Percentiles rank a stretch among this genome's conserved stretches.
phyloP scores from a whole-genome alignment of 2,113 vertebrate genomes.

The Pycnonotus jocosus region DNA sequence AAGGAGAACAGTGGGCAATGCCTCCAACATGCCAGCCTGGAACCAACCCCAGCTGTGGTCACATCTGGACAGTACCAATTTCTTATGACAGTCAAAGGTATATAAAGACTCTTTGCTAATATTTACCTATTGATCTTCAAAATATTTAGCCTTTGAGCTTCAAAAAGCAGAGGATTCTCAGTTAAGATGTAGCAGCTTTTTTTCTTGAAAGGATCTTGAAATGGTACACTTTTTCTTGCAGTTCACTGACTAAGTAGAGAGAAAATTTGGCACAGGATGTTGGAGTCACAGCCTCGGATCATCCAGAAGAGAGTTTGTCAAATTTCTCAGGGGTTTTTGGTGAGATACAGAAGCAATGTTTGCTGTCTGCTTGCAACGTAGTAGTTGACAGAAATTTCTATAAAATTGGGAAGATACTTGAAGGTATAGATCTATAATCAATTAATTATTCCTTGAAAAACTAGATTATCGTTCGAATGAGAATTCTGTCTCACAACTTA shows the following conservation, averaged over 20 bases:
- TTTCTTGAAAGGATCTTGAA: background rate
- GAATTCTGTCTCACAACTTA: background rate
- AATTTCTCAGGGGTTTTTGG: fast-evolving
- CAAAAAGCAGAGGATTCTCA: background rate
- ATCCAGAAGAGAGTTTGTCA: background rate
- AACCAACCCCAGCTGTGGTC: background rate
- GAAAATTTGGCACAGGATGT: background rate
- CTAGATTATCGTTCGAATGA: background rate
- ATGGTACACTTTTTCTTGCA: background rate
- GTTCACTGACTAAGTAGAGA: background rate
- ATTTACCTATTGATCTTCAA: background rate
- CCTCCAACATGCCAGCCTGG: background rate
- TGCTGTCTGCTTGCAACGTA: background rate
- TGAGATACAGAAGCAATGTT: background rate
- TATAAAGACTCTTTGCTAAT: background rate
- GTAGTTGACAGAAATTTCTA: background rate
- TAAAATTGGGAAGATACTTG: background rate
- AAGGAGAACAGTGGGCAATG: background rate
- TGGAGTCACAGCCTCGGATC: background rate
- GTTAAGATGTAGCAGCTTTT: background rate
- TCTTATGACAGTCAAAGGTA: background rate
- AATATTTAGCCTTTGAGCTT: background rate
- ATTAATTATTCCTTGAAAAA: background rate
- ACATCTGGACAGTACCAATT: background rate
- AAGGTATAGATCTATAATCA: background rate